Percentiles rank a stretch among this genome's conserved stretches.
Conservation (phyloP, 2,888 invertebrate species). For the Morinoia aosen region DNA sequence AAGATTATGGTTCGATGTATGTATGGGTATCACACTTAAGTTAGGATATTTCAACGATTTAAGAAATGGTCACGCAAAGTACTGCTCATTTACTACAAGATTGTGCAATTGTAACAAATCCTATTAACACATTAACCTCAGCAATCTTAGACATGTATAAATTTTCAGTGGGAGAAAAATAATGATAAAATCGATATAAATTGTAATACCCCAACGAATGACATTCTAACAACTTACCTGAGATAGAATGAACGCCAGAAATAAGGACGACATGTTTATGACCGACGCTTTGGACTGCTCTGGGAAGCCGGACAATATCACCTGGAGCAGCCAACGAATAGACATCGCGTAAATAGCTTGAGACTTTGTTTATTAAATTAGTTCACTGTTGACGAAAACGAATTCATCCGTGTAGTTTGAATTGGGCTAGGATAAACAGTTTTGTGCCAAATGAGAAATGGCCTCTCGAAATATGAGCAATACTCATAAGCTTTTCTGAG, state of each 20-base stretch:
- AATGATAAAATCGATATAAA: too few relatives aligned
- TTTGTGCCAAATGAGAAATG: not conserved
- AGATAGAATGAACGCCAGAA: slow-evolving; percentile 97
- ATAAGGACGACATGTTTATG: slow-evolving; percentile 94
- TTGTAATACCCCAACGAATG: not conserved
- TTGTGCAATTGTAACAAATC: too few relatives aligned
- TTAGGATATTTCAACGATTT: not conserved
- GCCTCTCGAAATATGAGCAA: too few relatives aligned
- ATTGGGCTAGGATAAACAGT: not conserved
- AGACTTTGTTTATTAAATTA: not conserved
- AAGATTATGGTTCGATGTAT: too few relatives aligned
- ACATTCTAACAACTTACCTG: slow-evolving; percentile 71
- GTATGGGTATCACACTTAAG: not conserved
- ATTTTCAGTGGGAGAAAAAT: too few relatives aligned
- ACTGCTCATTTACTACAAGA: too few relatives aligned
- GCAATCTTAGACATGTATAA: too few relatives aligned
- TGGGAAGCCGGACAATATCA: slow-evolving; percentile 96
- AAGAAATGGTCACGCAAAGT: too few relatives aligned
- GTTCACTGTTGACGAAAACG: not conserved
- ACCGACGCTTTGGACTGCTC: slow-evolving; percentile 94
- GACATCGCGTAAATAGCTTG: not conserved
- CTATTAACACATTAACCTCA: too few relatives aligned
- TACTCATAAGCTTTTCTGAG: too few relatives aligned
- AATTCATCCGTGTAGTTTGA: not conserved
- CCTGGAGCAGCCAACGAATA: slow-evolving; percentile 70